A percentile compares a stretch with the other conserved stretches of the same genome.
Evolutionary conservation across 2,113 vertebrate genomes (phyloP).

Genomic region (Labeo catla): DNA sequence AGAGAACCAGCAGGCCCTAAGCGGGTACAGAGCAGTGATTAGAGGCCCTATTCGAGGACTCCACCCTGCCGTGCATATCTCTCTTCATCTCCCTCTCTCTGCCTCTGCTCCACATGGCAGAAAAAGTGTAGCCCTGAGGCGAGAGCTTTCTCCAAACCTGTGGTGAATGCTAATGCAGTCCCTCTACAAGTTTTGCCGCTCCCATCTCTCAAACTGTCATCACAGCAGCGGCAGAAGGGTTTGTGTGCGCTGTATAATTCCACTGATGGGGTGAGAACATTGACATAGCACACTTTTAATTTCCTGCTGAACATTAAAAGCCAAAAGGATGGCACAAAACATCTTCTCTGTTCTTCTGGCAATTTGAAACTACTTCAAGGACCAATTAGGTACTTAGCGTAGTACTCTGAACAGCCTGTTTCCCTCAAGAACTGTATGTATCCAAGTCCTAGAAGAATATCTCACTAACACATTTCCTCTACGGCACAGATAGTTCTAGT

Average conservation of each 20-base stretch:
- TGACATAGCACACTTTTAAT: conserved; percentile 31
- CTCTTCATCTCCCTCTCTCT: conserved; percentile 26
- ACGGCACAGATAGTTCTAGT: neutral
- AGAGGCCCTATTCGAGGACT: conserved; percentile 13
- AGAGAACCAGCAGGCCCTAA: conserved; percentile 15
- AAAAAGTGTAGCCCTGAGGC: conserved; percentile 42
- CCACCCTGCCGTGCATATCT: conserved; percentile 20
- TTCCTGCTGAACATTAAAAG: neutral
- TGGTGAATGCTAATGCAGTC: conserved; percentile 29
- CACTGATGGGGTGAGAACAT: conserved; percentile 8
- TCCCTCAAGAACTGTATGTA: conserved; percentile 23
- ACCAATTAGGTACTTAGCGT: conserved; percentile 26
- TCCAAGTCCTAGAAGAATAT: neutral
- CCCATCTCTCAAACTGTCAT: conserved; percentile 35
- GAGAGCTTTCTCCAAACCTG: conserved; percentile 31
- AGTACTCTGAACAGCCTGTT: conserved; percentile 3
- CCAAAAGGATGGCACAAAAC: neutral
- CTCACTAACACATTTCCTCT: conserved; percentile 8
- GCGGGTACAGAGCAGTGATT: conserved; percentile 22
- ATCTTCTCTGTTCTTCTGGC: neutral
- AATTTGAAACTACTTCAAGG: conserved; percentile 36
- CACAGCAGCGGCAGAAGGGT: neutral
- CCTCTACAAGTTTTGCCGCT: conserved; percentile 17
- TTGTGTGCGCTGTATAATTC: neutral
- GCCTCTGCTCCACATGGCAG: conserved; percentile 36